phyloP scores from a whole-genome alignment of 2,888 invertebrate genomes.

The Epinotia demarniana region DNA sequence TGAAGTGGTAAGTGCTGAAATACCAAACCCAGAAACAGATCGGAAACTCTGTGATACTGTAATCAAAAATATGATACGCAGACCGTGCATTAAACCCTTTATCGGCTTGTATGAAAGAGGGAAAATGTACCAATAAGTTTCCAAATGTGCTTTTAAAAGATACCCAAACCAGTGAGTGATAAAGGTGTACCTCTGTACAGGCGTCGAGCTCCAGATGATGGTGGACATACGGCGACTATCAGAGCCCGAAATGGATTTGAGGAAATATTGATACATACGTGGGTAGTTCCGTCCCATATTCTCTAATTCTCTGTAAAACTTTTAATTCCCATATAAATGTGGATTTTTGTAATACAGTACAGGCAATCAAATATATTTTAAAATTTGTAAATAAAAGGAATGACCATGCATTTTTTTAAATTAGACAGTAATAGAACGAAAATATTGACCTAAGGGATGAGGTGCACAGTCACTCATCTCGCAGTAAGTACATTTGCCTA shows the following conservation, averaged over 20 bases:
- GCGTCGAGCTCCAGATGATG: too few species aligned
- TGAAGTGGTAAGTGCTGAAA: constrained; percentile 38
- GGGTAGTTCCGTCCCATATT: too few species aligned
- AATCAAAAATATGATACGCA: too few species aligned
- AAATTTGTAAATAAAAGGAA: constrained; percentile 8
- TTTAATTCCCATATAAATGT: too few species aligned
- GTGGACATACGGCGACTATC: too few species aligned
- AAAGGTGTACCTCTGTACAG: too few species aligned
- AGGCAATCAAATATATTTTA: neutral
- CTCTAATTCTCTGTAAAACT: too few species aligned
- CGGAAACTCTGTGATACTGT: too few species aligned
- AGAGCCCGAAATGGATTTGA: too few species aligned
- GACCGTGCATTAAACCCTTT: too few species aligned
- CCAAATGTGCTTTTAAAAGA: neutral
- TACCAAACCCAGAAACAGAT: constrained; percentile 9
- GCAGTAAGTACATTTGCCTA: constrained; percentile 39
- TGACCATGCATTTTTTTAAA: constrained; percentile 38
- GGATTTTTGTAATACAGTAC: too few species aligned
- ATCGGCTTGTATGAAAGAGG: neutral
- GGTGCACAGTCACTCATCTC: constrained; percentile 47
- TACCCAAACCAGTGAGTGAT: neutral
- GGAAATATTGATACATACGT: too few species aligned
- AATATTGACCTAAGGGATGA: constrained; percentile 46
- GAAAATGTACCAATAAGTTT: neutral
- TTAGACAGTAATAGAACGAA: constrained; percentile 32